Evolutionary conservation across 2,113 vertebrate genomes (phyloP).

Genomic region (Phaethon lepturus): DNA sequence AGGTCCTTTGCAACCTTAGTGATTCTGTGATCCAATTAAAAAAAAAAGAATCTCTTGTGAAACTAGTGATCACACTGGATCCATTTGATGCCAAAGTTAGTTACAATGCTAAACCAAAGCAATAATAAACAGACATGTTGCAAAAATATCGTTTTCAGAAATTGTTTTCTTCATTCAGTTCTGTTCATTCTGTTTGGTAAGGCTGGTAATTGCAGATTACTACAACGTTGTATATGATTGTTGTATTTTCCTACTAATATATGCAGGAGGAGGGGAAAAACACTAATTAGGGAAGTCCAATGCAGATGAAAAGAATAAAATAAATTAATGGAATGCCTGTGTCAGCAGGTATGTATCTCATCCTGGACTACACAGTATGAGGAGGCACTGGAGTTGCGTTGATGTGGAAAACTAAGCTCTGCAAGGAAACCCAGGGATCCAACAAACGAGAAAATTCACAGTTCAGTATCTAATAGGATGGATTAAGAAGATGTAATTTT

Average conservation of each 20-base stretch:
- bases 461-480: not conserved
- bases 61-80: not conserved
- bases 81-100: not conserved
- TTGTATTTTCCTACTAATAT: not conserved
- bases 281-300: not conserved
- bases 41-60: not conserved
- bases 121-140: not conserved
- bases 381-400: not conserved
- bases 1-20: too few relatives aligned
- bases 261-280: not conserved
- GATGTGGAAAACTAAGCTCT: not conserved
- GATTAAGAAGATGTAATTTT: not conserved
- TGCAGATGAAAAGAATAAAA: conserved; percentile 3
- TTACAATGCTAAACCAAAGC: not conserved
- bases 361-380: not conserved
- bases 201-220: not conserved
- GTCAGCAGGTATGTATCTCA: not conserved
- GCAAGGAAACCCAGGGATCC: not conserved
- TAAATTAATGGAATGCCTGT: not conserved
- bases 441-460: not conserved
- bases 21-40: not conserved
- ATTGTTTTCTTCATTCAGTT: not conserved
- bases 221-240: not conserved
- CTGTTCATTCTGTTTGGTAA: not conserved
- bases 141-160: not conserved